These are phyloP conservation scores for Noctilio leporinus DNA, from an alignment of 2,113 vertebrate species.

Conservation along the genomic window DNA sequence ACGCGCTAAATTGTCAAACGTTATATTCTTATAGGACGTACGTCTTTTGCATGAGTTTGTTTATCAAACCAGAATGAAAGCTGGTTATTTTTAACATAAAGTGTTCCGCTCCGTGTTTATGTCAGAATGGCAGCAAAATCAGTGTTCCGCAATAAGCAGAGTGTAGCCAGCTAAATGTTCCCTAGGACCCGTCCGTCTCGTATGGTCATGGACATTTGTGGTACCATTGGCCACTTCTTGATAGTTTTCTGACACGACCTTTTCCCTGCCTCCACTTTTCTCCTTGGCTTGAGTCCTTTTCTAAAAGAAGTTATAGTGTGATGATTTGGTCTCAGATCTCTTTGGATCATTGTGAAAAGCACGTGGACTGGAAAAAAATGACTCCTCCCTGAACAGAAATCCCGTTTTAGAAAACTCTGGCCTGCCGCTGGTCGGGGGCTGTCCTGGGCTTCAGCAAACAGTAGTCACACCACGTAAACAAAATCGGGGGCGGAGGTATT, in stretches of 20 bases:
- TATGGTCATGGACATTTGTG: too few species aligned
- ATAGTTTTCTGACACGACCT: background rate
- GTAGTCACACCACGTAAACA: background rate
- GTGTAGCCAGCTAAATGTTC: background rate
- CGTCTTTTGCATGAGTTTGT: background rate
- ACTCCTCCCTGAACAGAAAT: background rate
- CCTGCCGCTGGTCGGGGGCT: background rate
- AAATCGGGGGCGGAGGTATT: background rate
- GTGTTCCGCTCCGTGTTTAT: background rate
- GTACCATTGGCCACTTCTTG: background rate
- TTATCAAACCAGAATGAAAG: background rate
- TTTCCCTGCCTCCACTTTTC: background rate
- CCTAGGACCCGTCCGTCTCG: background rate
- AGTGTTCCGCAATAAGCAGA: background rate
- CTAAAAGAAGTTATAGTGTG: background rate
- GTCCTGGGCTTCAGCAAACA: background rate
- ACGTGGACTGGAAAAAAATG: background rate
- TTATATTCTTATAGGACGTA: background rate
- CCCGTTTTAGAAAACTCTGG: background rate
- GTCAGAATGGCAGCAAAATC: background rate
- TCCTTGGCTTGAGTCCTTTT: background rate
- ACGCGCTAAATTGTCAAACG: background rate
- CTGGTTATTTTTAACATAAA: background rate
- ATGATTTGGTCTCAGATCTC: background rate
- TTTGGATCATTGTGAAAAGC: background rate